Evolutionary conservation across 2,797 vertebrate genomes (phyloP).

Genomic region (Cheirogaleus major): DNA sequence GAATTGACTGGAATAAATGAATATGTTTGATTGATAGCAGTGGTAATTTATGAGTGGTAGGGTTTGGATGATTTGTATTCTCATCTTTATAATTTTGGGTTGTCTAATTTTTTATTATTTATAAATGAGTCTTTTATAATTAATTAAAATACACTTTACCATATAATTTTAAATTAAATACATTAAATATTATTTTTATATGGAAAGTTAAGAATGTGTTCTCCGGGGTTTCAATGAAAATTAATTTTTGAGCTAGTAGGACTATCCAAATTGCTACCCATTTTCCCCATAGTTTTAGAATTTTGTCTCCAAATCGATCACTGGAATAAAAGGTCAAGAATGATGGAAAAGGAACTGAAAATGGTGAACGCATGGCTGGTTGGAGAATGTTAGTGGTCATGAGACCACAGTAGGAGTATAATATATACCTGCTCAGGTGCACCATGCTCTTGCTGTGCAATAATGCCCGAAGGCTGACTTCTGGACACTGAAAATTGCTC

Average conservation of each 20-base stretch:
- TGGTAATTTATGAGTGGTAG: neutral
- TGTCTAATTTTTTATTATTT: constrained; percentile 1
- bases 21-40: neutral
- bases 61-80: neutral
- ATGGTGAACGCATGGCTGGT: neutral
- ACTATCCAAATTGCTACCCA: neutral
- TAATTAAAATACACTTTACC: neutral
- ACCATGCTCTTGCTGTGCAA: neutral
- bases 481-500: neutral
- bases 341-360: neutral
- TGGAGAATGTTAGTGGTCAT: neutral
- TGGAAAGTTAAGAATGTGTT: neutral
- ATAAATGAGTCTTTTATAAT: neutral
- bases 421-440: neutral
- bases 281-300: neutral
- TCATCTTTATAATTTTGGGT: neutral
- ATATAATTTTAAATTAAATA: neutral
- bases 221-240: neutral
- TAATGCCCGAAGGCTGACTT: neutral
- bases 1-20: neutral
- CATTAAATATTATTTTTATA: neutral
- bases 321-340: neutral
- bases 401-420: neutral
- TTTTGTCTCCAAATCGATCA: neutral
- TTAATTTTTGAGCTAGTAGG: neutral